Conservation (phyloP, 2,113 vertebrate species). For the Scatophagus argus region DNA sequence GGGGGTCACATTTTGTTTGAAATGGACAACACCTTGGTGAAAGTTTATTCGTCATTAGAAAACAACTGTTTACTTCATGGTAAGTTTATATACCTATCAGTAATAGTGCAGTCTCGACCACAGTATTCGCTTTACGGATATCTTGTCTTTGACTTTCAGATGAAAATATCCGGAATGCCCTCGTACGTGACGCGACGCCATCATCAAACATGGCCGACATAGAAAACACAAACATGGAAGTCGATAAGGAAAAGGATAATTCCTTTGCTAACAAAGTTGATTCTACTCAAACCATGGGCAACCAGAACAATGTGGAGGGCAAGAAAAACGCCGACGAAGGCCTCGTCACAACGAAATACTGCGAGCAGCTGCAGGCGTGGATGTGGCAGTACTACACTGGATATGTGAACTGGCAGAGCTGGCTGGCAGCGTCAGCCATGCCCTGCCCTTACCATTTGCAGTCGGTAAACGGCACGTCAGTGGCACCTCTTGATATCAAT, state of each 20-base stretch:
- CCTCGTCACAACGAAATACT: conserved; percentile 87
- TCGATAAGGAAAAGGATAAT: conserved; percentile 54
- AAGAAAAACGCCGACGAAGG: conserved; percentile 13
- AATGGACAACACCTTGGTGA: neutral
- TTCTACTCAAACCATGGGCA: neutral
- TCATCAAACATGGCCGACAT: conserved; percentile 81
- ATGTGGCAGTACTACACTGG: conserved; percentile 96
- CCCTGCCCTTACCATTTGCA: conserved; percentile 75
- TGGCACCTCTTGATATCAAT: conserved; percentile 52
- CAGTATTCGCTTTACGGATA: neutral
- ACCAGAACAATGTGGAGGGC: neutral
- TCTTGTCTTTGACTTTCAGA: neutral
- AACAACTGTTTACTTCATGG: neutral
- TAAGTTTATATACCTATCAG: fast-evolving
- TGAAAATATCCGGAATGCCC: conserved; percentile 30
- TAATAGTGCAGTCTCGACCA: fast-evolving
- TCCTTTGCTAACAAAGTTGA: conserved; percentile 3
- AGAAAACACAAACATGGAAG: conserved; percentile 70
- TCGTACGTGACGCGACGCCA: conserved; percentile 35
- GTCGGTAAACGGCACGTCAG: conserved; percentile 40
- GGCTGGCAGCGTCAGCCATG: conserved; percentile 80
- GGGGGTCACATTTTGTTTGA: neutral
- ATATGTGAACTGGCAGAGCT: conserved; percentile 91
- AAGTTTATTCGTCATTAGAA: fast-evolving
- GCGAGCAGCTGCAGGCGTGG: conserved; percentile 92